These are phyloP conservation scores for Nycticebus coucang DNA, from an alignment of 2,113 vertebrate species.

Conservation along the genomic window DNA sequence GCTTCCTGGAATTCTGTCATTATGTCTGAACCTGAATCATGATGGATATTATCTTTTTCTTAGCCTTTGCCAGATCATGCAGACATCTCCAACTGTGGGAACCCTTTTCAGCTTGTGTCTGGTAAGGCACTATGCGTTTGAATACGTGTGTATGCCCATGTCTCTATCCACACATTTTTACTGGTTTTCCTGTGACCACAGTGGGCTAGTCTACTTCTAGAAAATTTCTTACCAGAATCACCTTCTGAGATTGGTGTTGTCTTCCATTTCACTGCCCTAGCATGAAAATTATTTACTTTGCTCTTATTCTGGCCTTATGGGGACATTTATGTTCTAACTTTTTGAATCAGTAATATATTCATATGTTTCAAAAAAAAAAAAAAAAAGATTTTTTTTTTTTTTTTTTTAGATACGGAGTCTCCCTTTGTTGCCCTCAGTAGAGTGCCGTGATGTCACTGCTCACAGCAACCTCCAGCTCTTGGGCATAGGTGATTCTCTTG, in stretches of 20 bases:
- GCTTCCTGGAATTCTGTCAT: constrained; percentile 50
- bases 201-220: not conserved
- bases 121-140: constrained; percentile 73
- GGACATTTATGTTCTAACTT: constrained; percentile 15
- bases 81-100: constrained; percentile 82
- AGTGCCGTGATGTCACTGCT: too few relatives aligned
- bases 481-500: too few relatives aligned
- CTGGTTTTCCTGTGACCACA: constrained; percentile 5
- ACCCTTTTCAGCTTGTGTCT: constrained; percentile 83
- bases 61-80: constrained; percentile 84
- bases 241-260: not conserved
- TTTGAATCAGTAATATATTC: constrained; percentile 10
- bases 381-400: too few relatives aligned
- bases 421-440: too few relatives aligned
- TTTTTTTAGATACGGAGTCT: too few relatives aligned
- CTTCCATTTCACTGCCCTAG: constrained; percentile 35
- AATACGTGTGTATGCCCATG: not conserved
- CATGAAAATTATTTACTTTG: constrained; percentile 13
- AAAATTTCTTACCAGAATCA: constrained; percentile 1
- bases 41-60: constrained; percentile 69
- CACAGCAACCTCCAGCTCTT: too few relatives aligned
- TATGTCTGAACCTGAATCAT: constrained; percentile 53
- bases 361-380: not conserved
- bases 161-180: not conserved
- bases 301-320: not conserved